phyloP scores from a whole-genome alignment of 2,888 invertebrate genomes.

The Apeira syringaria region DNA sequence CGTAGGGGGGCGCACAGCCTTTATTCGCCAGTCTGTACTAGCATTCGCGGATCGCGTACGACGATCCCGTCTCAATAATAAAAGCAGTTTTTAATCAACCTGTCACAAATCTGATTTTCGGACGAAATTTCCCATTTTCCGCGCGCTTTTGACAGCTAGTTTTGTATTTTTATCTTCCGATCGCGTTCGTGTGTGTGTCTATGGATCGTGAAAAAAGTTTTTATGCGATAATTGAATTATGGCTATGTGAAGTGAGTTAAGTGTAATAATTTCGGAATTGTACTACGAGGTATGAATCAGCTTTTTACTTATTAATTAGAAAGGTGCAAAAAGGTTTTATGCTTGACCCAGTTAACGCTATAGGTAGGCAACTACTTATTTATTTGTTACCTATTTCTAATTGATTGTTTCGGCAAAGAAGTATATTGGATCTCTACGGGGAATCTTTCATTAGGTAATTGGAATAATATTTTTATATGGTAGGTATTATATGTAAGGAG shows the following conservation, averaged over 20 bases:
- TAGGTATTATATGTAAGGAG: too few species aligned
- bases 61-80: slow-evolving; percentile 36
- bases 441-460: too few species aligned
- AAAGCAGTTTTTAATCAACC: slow-evolving; percentile 15
- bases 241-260: slow-evolving; percentile 19
- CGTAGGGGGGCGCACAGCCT: slow-evolving; percentile 43
- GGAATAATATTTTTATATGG: too few species aligned
- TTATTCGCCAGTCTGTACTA: slow-evolving; percentile 66
- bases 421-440: too few species aligned
- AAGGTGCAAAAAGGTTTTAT: slow-evolving; percentile 2
- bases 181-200: slow-evolving; percentile 13
- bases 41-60: slow-evolving; percentile 70
- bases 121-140: slow-evolving; percentile 9
- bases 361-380: neutral
- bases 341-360: neutral
- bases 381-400: neutral
- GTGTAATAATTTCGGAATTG: slow-evolving; percentile 17
- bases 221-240: slow-evolving; percentile 13
- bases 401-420: too few species aligned
- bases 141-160: slow-evolving; percentile 20
- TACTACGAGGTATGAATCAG: slow-evolving; percentile 15
- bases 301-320: slow-evolving; percentile 6
- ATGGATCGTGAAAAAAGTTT: slow-evolving; percentile 18
- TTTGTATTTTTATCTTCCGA: neutral
- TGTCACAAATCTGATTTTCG: slow-evolving; percentile 8